A percentile compares a stretch with the other conserved stretches of the same genome.
Conservation (phyloP, 1,140 invertebrate species). For the Contarinia nasturtii region DNA sequence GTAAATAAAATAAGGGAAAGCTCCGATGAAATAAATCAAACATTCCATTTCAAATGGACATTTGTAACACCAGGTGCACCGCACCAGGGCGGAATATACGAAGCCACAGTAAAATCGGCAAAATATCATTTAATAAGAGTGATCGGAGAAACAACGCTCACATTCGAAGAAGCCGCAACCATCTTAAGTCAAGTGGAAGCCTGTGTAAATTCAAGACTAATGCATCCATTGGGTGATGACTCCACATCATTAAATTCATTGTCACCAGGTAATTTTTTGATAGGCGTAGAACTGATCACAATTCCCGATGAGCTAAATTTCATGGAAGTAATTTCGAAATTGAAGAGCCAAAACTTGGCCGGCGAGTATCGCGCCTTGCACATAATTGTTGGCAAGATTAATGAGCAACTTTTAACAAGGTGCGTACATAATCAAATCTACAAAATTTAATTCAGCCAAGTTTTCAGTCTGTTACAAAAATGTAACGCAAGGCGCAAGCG, state of each 20-base stretch:
- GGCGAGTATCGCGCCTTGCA: no score
- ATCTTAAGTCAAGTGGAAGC: conserved; percentile 9
- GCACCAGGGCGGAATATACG: conserved; percentile 15
- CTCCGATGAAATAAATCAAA: no score
- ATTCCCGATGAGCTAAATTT: background rate
- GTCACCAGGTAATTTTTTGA: conserved; percentile 20
- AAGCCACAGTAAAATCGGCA: conserved; percentile 11
- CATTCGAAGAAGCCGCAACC: conserved; percentile 10
- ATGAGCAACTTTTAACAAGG: no score
- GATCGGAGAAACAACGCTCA: conserved; percentile 7
- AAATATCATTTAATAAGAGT: conserved; percentile 11
- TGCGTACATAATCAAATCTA: no score
- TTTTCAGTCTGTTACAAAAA: no score
- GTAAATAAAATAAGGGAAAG: background rate
- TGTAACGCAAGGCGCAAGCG: no score
- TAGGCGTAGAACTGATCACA: conserved; percentile 9
- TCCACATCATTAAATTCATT: conserved; percentile 9
- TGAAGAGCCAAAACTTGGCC: no score
- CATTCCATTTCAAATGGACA: conserved; percentile 9
- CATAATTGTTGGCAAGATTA: no score
- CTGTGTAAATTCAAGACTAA: conserved; percentile 10
- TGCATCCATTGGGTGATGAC: conserved; percentile 10
- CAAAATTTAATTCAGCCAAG: no score
- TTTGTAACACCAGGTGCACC: conserved; percentile 12
- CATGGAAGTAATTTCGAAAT: no score